Percentiles rank a stretch among this genome's conserved stretches.
These are phyloP conservation scores for Phoenicopterus ruber DNA, from an alignment of 2,113 vertebrate genomes.

Conservation along the genomic window DNA sequence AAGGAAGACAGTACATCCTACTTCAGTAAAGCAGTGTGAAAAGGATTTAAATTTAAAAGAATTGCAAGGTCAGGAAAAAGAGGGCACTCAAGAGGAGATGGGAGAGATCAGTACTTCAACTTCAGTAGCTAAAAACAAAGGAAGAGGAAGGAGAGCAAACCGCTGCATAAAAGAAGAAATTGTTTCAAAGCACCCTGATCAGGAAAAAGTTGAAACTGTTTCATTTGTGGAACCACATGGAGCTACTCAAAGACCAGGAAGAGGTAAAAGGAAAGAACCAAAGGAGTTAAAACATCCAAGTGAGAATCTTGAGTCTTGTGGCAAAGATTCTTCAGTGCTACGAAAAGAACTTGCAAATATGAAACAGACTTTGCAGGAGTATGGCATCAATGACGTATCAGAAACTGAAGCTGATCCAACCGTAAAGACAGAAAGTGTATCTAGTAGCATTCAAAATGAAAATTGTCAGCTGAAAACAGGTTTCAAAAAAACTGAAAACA, in stretches of 20 bases:
- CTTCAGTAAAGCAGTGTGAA: neutral
- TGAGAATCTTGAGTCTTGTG: neutral
- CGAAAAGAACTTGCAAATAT: neutral
- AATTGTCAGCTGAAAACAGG: neutral
- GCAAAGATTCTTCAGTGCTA: neutral
- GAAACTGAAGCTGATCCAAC: neutral
- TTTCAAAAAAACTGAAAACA: neutral
- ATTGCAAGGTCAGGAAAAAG: neutral
- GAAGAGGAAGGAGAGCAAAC: neutral
- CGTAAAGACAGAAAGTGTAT: neutral
- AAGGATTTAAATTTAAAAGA: neutral
- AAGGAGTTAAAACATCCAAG: neutral
- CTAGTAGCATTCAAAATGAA: neutral
- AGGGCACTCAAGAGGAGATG: neutral
- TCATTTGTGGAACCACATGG: neutral
- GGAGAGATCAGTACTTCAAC: neutral
- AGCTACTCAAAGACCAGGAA: neutral
- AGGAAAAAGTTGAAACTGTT: neutral
- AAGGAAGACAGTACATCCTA: neutral
- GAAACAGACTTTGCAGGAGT: neutral
- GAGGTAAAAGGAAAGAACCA: neutral
- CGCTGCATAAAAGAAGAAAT: rapidly evolving
- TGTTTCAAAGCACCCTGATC: neutral
- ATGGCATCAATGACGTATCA: rapidly evolving
- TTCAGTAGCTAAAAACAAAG: neutral